phyloP scores from a whole-genome alignment of 2,888 invertebrate species.

The Plebejus melissa region DNA sequence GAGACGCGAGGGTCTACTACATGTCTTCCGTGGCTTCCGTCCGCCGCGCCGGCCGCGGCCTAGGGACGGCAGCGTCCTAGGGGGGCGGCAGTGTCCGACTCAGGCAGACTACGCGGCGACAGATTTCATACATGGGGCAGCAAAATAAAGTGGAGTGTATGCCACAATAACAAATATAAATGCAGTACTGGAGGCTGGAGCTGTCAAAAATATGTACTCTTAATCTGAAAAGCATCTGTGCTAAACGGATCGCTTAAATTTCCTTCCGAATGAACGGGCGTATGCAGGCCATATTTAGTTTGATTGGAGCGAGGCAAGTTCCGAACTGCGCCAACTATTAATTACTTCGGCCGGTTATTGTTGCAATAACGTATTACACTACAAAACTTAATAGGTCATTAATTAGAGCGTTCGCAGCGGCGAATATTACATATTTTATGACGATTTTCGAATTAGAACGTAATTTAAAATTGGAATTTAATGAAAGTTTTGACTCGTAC shows the following conservation, averaged over 20 bases:
- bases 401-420: conserved; percentile 19
- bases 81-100: too few species aligned
- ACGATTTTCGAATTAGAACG: conserved; percentile 15
- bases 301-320: conserved; percentile 24
- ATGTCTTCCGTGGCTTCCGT: too few species aligned
- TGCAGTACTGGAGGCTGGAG: too few species aligned
- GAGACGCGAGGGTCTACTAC: too few species aligned
- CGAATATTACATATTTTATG: not conserved
- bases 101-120: too few species aligned
- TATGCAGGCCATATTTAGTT: conserved; percentile 24
- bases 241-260: not conserved
- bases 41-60: too few species aligned
- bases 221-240: not conserved
- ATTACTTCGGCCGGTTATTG: conserved; percentile 24
- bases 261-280: conserved; percentile 10
- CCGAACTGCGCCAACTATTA: conserved; percentile 26
- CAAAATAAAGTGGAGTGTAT: too few species aligned
- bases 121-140: too few species aligned
- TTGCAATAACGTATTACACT: conserved; percentile 18
- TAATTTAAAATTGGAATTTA: not conserved
- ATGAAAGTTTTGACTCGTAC: too few species aligned
- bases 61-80: too few species aligned
- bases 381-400: conserved; percentile 28
- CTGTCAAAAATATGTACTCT: not conserved
- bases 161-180: too few species aligned